Percentiles rank a stretch among this genome's conserved stretches.
Conservation (phyloP, 1,140 invertebrate genomes). For the Phortica variegata region DNA sequence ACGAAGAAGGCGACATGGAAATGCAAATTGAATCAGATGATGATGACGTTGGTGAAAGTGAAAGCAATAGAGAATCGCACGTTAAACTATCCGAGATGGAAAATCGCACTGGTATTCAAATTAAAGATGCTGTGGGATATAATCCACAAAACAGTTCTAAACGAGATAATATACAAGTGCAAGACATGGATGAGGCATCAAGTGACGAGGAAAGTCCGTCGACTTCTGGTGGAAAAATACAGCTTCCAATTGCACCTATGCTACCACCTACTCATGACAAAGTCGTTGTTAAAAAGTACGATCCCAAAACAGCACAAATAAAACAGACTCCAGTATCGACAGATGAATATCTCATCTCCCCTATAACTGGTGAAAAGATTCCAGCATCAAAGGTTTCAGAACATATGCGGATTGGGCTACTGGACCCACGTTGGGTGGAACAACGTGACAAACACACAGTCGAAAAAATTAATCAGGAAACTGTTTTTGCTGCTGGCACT, state of each 20-base stretch:
- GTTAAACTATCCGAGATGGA: slow-evolving; percentile 64
- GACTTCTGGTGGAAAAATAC: slow-evolving; percentile 44
- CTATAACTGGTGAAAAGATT: slow-evolving; percentile 96
- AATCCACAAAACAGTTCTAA: slow-evolving; percentile 44
- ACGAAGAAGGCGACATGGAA: slow-evolving; percentile 67
- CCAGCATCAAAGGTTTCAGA: slow-evolving; percentile 96
- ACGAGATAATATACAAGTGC: slow-evolving; percentile 62
- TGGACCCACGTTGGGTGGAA: slow-evolving; percentile 98
- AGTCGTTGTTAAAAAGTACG: slow-evolving; percentile 96
- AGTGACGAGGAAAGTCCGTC: slow-evolving; percentile 73
- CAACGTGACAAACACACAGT: slow-evolving; percentile 85
- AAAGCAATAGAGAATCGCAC: slow-evolving; percentile 35
- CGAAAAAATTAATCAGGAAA: slow-evolving; percentile 62
- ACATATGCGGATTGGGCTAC: slow-evolving; percentile 94
- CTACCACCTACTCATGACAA: slow-evolving; percentile 88
- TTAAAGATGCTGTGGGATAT: slow-evolving; percentile 54
- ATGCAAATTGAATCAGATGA: slow-evolving; percentile 68
- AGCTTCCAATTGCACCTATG: slow-evolving; percentile 62
- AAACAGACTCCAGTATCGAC: slow-evolving; percentile 62
- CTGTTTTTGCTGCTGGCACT: slow-evolving; percentile 75
- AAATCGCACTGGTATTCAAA: slow-evolving; percentile 60
- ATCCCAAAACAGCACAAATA: slow-evolving; percentile 79
- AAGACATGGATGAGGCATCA: slow-evolving; percentile 89
- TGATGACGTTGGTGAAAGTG: slow-evolving; percentile 64
- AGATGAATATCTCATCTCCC: slow-evolving; percentile 95